Evolutionary conservation across 2,888 invertebrate species (phyloP).

Genomic region (Lordiphosa fenestrarum): DNA sequence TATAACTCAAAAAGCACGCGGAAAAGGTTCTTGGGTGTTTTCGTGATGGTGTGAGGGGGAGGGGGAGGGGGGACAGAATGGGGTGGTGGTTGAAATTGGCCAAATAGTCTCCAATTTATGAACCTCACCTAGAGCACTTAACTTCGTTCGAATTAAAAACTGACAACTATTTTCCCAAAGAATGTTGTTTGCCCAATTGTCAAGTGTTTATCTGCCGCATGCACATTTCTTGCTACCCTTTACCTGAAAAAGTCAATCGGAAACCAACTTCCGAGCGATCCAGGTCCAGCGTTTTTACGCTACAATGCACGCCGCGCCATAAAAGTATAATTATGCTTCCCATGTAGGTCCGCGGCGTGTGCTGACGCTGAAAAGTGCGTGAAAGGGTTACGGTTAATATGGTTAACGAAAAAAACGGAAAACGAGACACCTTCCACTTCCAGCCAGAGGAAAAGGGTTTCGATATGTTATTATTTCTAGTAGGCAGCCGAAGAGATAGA

Average conservation of each 20-base stretch:
- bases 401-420: constrained; percentile 14
- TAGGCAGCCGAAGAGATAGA: constrained; percentile 33
- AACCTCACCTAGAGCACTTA: too few relatives aligned
- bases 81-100: constrained; percentile 4
- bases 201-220: not conserved
- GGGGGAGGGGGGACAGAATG: not conserved
- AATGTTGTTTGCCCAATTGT: too few relatives aligned
- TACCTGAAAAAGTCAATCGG: constrained; percentile 45
- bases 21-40: constrained; percentile 3
- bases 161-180: too few relatives aligned
- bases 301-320: constrained; percentile 42
- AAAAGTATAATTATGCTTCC: constrained; percentile 50
- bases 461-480: constrained; percentile 54
- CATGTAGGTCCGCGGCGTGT: constrained; percentile 3
- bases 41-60: not conserved
- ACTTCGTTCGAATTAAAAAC: too few relatives aligned
- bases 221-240: constrained; percentile 18
- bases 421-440: constrained; percentile 4
- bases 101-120: too few relatives aligned
- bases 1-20: constrained; percentile 9
- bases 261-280: constrained; percentile 3
- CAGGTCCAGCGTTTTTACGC: constrained; percentile 42
- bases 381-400: constrained; percentile 44
- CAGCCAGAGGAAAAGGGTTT: constrained; percentile 36
- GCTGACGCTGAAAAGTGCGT: constrained; percentile 51